Percentiles rank a stretch among this genome's conserved stretches.
phyloP scores from a whole-genome alignment of 2,113 vertebrate genomes.

The Hassar affinis region DNA sequence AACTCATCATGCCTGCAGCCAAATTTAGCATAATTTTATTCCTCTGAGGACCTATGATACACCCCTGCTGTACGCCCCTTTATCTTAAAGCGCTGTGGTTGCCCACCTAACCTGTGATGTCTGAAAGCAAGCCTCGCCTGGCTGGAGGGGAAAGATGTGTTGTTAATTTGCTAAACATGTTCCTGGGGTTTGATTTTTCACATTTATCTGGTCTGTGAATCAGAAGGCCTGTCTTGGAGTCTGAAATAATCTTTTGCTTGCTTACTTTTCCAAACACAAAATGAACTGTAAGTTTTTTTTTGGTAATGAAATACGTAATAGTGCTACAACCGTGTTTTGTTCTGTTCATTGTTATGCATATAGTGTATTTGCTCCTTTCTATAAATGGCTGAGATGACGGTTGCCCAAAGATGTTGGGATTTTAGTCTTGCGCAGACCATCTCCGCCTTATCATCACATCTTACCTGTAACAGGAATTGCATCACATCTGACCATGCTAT shows the following conservation, averaged over 20 bases:
- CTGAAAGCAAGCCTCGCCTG: conserved; percentile 13
- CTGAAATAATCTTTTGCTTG: conserved; percentile 39
- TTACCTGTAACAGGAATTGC: conserved; percentile 14
- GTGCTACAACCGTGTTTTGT: conserved; percentile 57
- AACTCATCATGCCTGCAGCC: background rate
- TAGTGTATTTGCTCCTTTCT: conserved; percentile 35
- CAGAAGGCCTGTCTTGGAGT: conserved; percentile 32
- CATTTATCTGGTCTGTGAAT: conserved; percentile 29
- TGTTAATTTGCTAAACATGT: conserved; percentile 3
- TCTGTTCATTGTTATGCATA: conserved; percentile 54
- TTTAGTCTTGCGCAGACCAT: conserved; percentile 22
- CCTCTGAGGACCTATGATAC: background rate
- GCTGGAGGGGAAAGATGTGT: conserved; percentile 6
- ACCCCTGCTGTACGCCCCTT: conserved; percentile 26
- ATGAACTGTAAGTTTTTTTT: conserved; percentile 34
- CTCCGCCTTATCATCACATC: conserved; percentile 17
- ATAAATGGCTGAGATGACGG: conserved; percentile 30
- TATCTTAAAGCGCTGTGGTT: conserved; percentile 39
- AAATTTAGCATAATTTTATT: background rate
- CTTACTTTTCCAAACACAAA: conserved; percentile 33
- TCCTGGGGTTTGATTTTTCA: conserved; percentile 15
- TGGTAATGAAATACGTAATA: conserved; percentile 62
- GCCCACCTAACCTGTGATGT: conserved; percentile 36
- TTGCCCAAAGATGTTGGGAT: conserved; percentile 29
- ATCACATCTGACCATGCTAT: conserved; percentile 30